Percentiles rank a stretch among this genome's conserved stretches.
Evolutionary conservation across 2,113 vertebrate species (phyloP).

Genomic region (Phoxinus phoxinus): DNA sequence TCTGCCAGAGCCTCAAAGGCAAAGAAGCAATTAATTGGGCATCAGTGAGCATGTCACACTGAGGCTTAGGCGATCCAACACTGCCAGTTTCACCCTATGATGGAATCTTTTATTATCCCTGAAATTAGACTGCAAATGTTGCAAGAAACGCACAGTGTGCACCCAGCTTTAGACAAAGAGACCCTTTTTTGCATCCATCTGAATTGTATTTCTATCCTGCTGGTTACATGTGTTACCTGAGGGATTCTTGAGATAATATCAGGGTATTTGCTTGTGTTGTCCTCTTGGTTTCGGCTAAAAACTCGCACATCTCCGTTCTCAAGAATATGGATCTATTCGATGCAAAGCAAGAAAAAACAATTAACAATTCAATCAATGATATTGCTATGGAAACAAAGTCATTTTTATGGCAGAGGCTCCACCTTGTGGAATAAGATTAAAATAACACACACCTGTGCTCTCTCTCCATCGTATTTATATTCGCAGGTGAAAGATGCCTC

Average conservation of each 20-base stretch:
- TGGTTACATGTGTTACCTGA: conserved; percentile 73
- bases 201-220: neutral
- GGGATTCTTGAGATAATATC: conserved; percentile 86
- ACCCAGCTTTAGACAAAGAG: neutral
- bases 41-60: conserved; percentile 16
- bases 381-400: conserved; percentile 22
- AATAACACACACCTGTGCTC: conserved; percentile 81
- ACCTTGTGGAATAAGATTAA: neutral
- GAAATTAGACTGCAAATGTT: conserved; percentile 17
- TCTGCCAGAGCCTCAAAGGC: neutral
- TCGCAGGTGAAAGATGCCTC: conserved; percentile 90
- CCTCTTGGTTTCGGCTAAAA: conserved; percentile 92
- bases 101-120: conserved; percentile 24
- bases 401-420: conserved; percentile 19
- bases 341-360: conserved; percentile 10
- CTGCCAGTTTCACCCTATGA: conserved; percentile 16
- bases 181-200: neutral
- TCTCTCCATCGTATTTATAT: conserved; percentile 92
- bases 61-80: conserved; percentile 6
- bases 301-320: conserved; percentile 84
- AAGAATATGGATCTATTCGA: conserved; percentile 85
- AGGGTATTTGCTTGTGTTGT: conserved; percentile 89
- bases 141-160: neutral
- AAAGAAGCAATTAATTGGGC: conserved; percentile 30
- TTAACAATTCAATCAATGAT: conserved; percentile 19